These are phyloP conservation scores for Eclectus roratus DNA, from an alignment of 2,113 vertebrate species.

Conservation along the genomic window DNA sequence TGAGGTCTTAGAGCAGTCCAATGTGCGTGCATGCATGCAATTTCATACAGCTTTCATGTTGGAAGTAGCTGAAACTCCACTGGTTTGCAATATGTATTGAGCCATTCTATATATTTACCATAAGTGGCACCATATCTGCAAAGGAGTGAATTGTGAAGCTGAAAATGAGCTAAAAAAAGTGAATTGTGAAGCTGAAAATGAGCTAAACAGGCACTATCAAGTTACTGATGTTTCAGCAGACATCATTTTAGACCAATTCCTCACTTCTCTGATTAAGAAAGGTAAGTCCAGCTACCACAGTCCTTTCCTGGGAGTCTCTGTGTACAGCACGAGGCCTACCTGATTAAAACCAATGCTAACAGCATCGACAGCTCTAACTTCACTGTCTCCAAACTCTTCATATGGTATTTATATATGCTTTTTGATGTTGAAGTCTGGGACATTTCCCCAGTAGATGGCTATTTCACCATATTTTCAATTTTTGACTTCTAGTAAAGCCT, in stretches of 20 bases:
- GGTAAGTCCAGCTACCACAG: neutral
- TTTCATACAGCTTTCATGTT: neutral
- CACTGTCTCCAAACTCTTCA: neutral
- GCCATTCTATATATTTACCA: neutral
- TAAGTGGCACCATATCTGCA: neutral
- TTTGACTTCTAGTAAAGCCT: neutral
- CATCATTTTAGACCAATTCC: neutral
- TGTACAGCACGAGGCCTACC: neutral
- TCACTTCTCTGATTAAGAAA: neutral
- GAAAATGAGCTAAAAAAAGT: neutral
- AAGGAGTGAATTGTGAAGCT: neutral
- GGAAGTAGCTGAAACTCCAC: neutral
- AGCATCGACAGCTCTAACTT: neutral
- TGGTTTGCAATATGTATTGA: neutral
- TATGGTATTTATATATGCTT: neutral
- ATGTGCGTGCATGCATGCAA: accelerated
- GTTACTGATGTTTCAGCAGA: neutral
- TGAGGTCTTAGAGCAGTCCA: neutral
- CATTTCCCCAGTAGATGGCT: neutral
- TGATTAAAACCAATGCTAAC: neutral
- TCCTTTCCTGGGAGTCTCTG: neutral
- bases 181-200: neutral
- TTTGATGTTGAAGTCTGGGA: neutral
- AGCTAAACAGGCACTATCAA: neutral
- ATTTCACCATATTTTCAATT: neutral